Evolutionary conservation across 2,888 invertebrate species (phyloP).

Genomic region (Dasysyrphus albostriatus): DNA sequence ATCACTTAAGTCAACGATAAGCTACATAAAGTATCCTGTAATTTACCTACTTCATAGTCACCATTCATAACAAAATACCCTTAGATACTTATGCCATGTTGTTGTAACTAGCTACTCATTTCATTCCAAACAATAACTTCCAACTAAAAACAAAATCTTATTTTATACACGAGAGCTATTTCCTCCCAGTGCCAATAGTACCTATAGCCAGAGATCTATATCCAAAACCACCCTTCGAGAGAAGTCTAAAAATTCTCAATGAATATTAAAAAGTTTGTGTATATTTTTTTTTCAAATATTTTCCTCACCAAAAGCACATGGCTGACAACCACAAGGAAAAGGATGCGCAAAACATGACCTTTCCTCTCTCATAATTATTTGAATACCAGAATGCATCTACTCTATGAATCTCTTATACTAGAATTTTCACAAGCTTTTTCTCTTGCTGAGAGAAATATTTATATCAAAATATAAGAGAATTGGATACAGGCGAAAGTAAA

Average conservation of each 20-base stretch:
- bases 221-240: neutral
- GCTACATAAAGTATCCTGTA: conserved; percentile 42
- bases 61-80: conserved; percentile 43
- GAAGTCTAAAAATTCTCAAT: conserved; percentile 25
- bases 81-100: conserved; percentile 19
- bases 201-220: neutral
- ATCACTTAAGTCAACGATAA: conserved; percentile 40
- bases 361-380: conserved; percentile 15
- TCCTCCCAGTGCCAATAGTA: neutral
- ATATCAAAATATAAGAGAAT: neutral
- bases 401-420: conserved; percentile 60
- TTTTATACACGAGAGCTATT: neutral
- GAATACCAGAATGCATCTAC: neutral
- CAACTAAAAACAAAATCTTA: conserved; percentile 58
- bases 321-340: conserved; percentile 30
- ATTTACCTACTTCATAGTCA: conserved; percentile 40
- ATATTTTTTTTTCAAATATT: neutral
- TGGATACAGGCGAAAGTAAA: conserved; percentile 18
- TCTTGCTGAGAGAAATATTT: neutral
- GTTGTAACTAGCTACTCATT: conserved; percentile 48
- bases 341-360: conserved; percentile 67
- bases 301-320: conserved; percentile 62
- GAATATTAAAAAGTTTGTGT: conserved; percentile 33
- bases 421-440: conserved; percentile 8
- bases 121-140: conserved; percentile 65